A percentile compares a stretch with the other conserved stretches of the same genome.
Evolutionary conservation across 2,888 invertebrate species (phyloP).

Genomic region (Eumacrocentrus americanus): DNA sequence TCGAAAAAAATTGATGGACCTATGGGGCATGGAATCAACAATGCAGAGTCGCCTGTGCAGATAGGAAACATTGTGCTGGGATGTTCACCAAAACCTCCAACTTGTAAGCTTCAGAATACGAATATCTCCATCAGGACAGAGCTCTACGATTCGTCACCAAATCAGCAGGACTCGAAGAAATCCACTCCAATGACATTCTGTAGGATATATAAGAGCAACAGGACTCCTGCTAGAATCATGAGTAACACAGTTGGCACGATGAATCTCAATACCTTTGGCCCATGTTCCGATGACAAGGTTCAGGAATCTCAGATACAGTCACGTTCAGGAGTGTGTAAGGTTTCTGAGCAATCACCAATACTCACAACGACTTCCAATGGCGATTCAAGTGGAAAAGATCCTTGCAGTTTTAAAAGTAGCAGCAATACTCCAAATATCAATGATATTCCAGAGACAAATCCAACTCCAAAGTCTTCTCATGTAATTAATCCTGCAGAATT

Average conservation of each 20-base stretch:
- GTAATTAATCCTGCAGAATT: neutral
- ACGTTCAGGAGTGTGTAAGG: slow-evolving; percentile 28
- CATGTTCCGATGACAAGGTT: slow-evolving; percentile 25
- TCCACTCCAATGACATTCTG: slow-evolving; percentile 39
- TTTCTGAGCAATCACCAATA: slow-evolving; percentile 21
- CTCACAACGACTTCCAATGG: neutral
- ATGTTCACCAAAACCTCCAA: slow-evolving; percentile 18
- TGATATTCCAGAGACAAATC: neutral
- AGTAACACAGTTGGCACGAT: slow-evolving; percentile 24
- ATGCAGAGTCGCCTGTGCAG: slow-evolving; percentile 18
- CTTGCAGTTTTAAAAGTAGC: neutral
- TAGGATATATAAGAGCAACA: slow-evolving; percentile 36
- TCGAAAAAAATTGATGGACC: slow-evolving; percentile 40
- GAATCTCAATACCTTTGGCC: slow-evolving; percentile 34
- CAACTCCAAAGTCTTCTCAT: neutral
- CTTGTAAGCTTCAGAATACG: slow-evolving; percentile 48
- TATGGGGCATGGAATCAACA: neutral
- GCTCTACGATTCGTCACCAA: slow-evolving; percentile 52
- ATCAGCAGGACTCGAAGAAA: slow-evolving; percentile 44
- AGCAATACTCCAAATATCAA: neutral
- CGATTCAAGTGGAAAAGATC: neutral
- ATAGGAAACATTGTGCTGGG: slow-evolving; percentile 14
- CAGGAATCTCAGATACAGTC: slow-evolving; percentile 35
- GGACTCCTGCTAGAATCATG: slow-evolving; percentile 9
- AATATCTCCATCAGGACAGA: slow-evolving; percentile 57